Conservation (phyloP, 2,797 vertebrate genomes). For the Acanthurus lineatus region DNA sequence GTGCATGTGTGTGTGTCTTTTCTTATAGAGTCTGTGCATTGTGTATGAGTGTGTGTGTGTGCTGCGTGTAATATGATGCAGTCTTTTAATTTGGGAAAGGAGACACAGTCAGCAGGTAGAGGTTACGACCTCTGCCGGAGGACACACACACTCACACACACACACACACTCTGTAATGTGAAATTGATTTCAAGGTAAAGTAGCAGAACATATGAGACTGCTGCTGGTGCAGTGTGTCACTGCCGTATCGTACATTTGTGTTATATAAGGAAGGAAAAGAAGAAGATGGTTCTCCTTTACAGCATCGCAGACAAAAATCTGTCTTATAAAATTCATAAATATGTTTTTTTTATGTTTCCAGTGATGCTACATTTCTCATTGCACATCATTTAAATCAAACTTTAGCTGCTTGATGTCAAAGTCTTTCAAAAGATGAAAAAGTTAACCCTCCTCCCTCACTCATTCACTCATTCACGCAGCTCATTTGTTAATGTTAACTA, state of each 20-base stretch:
- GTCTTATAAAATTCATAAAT: not conserved
- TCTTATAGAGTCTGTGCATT: conserved; percentile 19
- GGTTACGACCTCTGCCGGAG: conserved; percentile 72
- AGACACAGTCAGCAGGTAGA: conserved; percentile 79
- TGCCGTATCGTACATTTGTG: not conserved
- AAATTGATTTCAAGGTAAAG: conserved; percentile 71
- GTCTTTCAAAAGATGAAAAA: not conserved
- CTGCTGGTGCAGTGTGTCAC: not conserved
- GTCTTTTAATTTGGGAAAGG: conserved; percentile 79
- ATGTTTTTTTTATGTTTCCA: not conserved
- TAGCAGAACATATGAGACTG: conserved; percentile 31
- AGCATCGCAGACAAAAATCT: too few relatives aligned
- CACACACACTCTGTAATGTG: conserved; percentile 45
- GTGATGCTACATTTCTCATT: not conserved
- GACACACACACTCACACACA: conserved; percentile 38
- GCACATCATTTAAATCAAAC: not conserved
- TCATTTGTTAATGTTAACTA: not conserved
- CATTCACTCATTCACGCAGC: too few relatives aligned
- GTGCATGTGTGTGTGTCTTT: conserved; percentile 14
- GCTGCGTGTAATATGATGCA: conserved; percentile 74
- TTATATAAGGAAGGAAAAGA: not conserved
- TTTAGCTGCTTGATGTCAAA: not conserved
- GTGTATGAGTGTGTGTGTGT: conserved; percentile 35
- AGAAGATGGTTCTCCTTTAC: not conserved
- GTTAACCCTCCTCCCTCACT: not conserved